These are phyloP conservation scores for Bovichtus diacanthus DNA, from an alignment of 2,797 vertebrate genomes.

Conservation along the genomic window DNA sequence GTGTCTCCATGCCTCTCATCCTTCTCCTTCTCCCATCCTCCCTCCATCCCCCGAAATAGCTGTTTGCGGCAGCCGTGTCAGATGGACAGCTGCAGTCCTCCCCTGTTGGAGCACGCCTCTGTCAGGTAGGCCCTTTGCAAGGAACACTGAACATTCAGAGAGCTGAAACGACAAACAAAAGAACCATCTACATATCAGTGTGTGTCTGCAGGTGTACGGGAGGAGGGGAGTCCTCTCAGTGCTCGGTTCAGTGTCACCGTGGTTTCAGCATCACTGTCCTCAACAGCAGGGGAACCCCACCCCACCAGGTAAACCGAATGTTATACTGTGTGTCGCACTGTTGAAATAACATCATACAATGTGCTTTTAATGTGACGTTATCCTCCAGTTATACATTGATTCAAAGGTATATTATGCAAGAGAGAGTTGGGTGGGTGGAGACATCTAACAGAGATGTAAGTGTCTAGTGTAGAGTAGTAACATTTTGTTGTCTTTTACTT, in stretches of 20 bases:
- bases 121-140: constrained; percentile 75
- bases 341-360: neutral
- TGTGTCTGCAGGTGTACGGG: constrained; percentile 84
- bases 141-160: neutral
- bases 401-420: neutral
- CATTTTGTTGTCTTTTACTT: constrained; percentile 21
- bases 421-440: neutral
- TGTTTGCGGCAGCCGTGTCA: constrained; percentile 83
- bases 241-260: constrained; percentile 85
- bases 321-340: neutral
- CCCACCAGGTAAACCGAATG: constrained; percentile 75
- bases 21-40: constrained; percentile 6
- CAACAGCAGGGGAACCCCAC: constrained; percentile 65
- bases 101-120: constrained; percentile 80
- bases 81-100: constrained; percentile 77
- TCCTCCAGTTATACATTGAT: neutral
- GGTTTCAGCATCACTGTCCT: constrained; percentile 85
- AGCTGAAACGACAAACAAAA: constrained; percentile 31
- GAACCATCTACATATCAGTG: constrained; percentile 40
- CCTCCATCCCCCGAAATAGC: constrained; percentile 58
- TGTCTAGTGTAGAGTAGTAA: too few relatives aligned
- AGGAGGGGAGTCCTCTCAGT: constrained; percentile 77
- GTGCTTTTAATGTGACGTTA: neutral
- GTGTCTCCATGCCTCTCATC: constrained; percentile 41
- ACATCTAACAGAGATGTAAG: neutral